phyloP scores from a whole-genome alignment of 2,113 vertebrate genomes.

The Argyrosomus japonicus region DNA sequence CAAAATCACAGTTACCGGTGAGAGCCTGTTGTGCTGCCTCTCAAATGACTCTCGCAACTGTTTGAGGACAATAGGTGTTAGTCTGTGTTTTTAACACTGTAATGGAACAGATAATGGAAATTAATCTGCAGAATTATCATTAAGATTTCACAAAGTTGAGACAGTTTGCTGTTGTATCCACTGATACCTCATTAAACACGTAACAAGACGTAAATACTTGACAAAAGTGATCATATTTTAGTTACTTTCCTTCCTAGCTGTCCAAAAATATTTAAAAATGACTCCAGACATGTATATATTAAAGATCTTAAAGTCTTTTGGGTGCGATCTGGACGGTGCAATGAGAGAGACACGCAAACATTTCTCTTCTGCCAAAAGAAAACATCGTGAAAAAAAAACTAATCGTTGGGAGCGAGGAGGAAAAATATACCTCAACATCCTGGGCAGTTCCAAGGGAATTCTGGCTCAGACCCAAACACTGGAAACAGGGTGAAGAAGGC shows the following conservation, averaged over 20 bases:
- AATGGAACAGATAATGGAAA: not conserved
- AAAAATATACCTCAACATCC: constrained; percentile 81
- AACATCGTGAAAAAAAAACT: constrained; percentile 65
- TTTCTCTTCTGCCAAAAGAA: constrained; percentile 68
- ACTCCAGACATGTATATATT: constrained; percentile 9
- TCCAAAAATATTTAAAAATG: not conserved
- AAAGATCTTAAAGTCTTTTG: constrained; percentile 21
- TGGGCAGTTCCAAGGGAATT: constrained; percentile 71
- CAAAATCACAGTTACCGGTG: constrained; percentile 46
- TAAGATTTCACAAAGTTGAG: not conserved
- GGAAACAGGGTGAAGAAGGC: constrained; percentile 71
- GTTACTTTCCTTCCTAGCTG: not conserved
- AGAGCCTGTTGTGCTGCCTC: constrained; percentile 37
- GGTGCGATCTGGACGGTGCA: constrained; percentile 43
- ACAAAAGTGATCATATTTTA: not conserved
- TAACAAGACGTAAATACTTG: not conserved
- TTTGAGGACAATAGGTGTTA: constrained; percentile 10
- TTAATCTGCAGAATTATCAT: not conserved
- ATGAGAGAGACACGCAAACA: constrained; percentile 60
- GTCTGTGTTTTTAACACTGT: not conserved
- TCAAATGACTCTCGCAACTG: constrained; percentile 9
- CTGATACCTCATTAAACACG: not conserved
- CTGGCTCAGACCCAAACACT: constrained; percentile 68
- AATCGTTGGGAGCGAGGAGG: constrained; percentile 64
- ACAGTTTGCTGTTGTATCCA: not conserved